Conservation (phyloP, 2,113 vertebrate genomes). For the Scomber scombrus region DNA sequence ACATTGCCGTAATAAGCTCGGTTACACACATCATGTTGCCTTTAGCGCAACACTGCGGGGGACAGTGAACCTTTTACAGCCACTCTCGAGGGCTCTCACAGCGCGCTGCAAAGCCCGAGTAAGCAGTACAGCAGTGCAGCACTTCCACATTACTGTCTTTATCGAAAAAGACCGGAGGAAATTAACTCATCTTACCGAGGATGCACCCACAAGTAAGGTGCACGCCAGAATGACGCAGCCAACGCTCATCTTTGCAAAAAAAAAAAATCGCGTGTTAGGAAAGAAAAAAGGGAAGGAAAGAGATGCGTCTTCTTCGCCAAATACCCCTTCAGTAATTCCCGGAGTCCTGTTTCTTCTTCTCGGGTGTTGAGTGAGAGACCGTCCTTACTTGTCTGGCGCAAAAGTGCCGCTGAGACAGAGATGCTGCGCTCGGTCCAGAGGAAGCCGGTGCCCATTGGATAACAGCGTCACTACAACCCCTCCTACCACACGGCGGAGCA, state of each 20-base stretch:
- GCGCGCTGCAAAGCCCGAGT: constrained; percentile 48
- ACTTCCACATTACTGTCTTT: constrained; percentile 54
- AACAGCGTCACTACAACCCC: constrained; percentile 83
- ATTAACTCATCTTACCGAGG: constrained; percentile 83
- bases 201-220: constrained; percentile 81
- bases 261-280: constrained; percentile 13
- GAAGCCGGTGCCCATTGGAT: constrained; percentile 75
- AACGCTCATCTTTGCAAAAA: constrained; percentile 79
- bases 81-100: constrained; percentile 54
- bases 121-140: constrained; percentile 71
- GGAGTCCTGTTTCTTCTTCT: constrained; percentile 53
- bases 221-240: constrained; percentile 81
- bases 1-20: constrained; percentile 22
- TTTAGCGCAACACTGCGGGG: constrained; percentile 63
- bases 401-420: constrained; percentile 84
- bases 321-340: constrained; percentile 75
- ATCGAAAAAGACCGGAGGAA: constrained; percentile 39
- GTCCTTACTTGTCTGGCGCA: constrained; percentile 82
- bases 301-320: constrained; percentile 50
- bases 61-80: constrained; percentile 42
- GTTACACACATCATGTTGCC: constrained; percentile 42
- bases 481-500: constrained; percentile 71
- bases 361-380: constrained; percentile 60
- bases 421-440: constrained; percentile 81
- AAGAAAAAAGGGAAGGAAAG: not conserved